Percentiles rank a stretch among this genome's conserved stretches.
Conservation (phyloP, 1,140 invertebrate genomes). For the Drosophila carrolli region DNA sequence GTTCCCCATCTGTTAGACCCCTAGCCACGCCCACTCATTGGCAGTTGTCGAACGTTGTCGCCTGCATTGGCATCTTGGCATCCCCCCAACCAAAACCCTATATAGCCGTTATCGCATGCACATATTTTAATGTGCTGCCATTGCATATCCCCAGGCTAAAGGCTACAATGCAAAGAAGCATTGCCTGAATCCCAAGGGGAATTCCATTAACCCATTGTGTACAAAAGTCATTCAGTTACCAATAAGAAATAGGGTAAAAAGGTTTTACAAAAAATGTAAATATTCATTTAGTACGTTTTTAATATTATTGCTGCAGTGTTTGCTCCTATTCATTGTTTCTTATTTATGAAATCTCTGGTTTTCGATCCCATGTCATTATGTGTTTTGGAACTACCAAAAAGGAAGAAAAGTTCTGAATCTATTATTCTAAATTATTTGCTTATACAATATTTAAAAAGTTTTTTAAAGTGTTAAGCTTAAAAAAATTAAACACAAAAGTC, state of each 20-base stretch:
- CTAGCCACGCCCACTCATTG: slow-evolving; percentile 49
- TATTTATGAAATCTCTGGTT: too few species aligned
- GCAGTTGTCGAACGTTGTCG: slow-evolving; percentile 72
- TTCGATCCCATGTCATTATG: too few species aligned
- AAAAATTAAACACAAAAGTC: too few species aligned
- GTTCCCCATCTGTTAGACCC: background rate
- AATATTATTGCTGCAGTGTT: too few species aligned
- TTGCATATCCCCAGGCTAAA: slow-evolving; percentile 47
- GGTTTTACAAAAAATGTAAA: too few species aligned
- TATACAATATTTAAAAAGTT: too few species aligned
- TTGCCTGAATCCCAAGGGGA: slow-evolving; percentile 13
- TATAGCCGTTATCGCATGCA: slow-evolving; percentile 38
- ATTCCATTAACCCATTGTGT: slow-evolving; percentile 17
- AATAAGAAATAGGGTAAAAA: background rate
- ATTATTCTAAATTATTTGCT: too few species aligned
- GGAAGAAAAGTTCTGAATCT: too few species aligned
- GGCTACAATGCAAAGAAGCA: slow-evolving; percentile 37
- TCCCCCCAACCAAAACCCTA: background rate
- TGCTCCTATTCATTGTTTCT: too few species aligned
- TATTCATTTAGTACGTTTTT: too few species aligned
- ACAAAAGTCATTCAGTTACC: background rate
- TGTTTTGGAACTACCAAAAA: too few species aligned
- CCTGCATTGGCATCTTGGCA: slow-evolving; percentile 52
- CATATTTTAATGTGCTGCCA: slow-evolving; percentile 77
- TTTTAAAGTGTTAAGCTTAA: too few species aligned